Evolutionary conservation across 2,797 vertebrate genomes (phyloP), one percentile per base, ranked within the genome.

Genomic region (Neosalanx taihuensis): DNA sequence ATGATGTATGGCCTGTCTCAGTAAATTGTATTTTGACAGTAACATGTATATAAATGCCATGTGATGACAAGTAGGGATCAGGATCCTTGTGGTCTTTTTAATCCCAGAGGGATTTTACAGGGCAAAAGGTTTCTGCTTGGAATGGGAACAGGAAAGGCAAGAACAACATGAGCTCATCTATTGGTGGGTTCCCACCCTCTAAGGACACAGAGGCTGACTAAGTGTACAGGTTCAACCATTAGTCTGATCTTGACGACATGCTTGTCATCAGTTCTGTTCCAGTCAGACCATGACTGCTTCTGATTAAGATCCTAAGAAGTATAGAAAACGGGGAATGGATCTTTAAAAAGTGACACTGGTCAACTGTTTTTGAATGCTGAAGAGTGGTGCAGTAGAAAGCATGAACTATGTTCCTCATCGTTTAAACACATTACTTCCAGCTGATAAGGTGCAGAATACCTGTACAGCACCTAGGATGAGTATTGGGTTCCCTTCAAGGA

Each of bases 141-240:
- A 79, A 51, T 57, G 31, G 63, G 69, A 76, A 64, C 61, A 75
- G 72, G 75, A 73, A 76, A 74, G 58, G 71, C 63, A 78, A 89
- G 78, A 87, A 88, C 79, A 91, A 87, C 85, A 89, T 67, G 60
- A 84, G 70, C 74, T 75, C 77, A 83, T 81, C 85, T 12, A 70
- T 60, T 72, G n/a, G 59, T 68, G 37, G 65, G 85, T 87, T 90
- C 85, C 92, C 92, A 89, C 91, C 92, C 91, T 90, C 71, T 85
- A 88, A 87, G 70, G 86, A 89, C 62, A 91, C 84, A 81, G 64
- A 68, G 18, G 64, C 10, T 86, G 91, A 88, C 88, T 91, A 89
- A 89, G 89, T 78, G 71, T 70, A 73, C 66, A 4, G 72, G 69
- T 67, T 83, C 70, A 81, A 51, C 70, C 59, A 81, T 88, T 85